Evolutionary conservation across 2,888 invertebrate genomes (phyloP).

Genomic region (Amblyteles armatorius): DNA sequence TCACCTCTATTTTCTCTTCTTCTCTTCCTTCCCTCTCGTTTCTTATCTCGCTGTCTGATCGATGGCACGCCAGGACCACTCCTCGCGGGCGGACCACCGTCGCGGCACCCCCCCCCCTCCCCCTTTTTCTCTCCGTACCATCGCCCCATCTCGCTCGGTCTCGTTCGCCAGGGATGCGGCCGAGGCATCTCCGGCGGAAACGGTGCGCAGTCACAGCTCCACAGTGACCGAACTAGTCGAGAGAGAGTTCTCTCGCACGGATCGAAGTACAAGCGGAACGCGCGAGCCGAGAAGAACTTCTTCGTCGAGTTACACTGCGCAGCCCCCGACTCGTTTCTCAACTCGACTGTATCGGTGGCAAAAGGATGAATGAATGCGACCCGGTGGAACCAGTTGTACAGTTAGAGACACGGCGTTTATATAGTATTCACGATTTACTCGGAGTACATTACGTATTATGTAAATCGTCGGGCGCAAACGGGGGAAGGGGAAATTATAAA

Average conservation of each 20-base stretch:
- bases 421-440: constrained; percentile 17
- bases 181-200: constrained; percentile 42
- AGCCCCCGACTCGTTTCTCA: constrained; percentile 33
- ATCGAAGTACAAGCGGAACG: constrained; percentile 53
- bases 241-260: constrained; percentile 27
- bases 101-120: constrained; percentile 25
- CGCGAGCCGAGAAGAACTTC: constrained; percentile 46
- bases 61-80: constrained; percentile 67
- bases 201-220: constrained; percentile 21
- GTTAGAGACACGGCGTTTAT: constrained; percentile 12
- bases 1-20: constrained; percentile 48
- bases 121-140: background rate
- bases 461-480: background rate
- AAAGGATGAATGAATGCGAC: constrained; percentile 56
- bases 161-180: constrained; percentile 20
- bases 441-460: background rate
- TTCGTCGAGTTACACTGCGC: constrained; percentile 54
- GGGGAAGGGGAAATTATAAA: background rate
- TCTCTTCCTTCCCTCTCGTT: constrained; percentile 37
- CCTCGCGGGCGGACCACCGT: constrained; percentile 61
- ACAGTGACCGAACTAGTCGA: constrained; percentile 56
- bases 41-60: constrained; percentile 66
- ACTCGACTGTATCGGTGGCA: constrained; percentile 37
- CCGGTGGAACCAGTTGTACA: constrained; percentile 48
- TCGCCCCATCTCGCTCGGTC: background rate